Evolutionary conservation across 2,797 vertebrate genomes (phyloP).

Genomic region (Microctenopoma steveboyesi): DNA sequence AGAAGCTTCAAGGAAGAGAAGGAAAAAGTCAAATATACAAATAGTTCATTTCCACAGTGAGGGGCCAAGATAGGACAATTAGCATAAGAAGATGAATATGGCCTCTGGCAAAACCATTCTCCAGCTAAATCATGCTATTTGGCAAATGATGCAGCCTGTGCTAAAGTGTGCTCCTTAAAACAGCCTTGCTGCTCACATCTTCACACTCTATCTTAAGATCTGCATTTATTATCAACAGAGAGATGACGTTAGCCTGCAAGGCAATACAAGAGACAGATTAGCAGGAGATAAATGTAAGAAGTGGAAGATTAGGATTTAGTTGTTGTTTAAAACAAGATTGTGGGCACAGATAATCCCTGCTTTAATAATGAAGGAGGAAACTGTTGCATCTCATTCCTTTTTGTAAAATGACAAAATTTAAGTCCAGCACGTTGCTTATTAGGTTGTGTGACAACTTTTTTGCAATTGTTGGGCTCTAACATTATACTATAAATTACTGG

Average conservation of each 20-base stretch:
- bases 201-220: conserved; percentile 40
- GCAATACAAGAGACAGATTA: conserved; percentile 41
- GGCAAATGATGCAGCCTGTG: conserved; percentile 47
- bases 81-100: conserved; percentile 38
- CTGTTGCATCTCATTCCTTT: conserved; percentile 17
- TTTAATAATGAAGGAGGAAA: conserved; percentile 19
- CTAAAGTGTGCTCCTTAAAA: conserved; percentile 20
- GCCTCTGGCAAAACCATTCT: conserved; percentile 39
- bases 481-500: no score
- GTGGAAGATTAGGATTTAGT: conserved; percentile 26
- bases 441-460: no score
- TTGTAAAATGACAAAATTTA: no score
- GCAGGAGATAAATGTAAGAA: conserved; percentile 12
- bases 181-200: conserved; percentile 28
- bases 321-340: conserved; percentile 26
- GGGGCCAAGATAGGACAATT: conserved; percentile 32
- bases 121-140: conserved; percentile 47
- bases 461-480: no score
- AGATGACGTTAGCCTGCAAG: conserved; percentile 46
- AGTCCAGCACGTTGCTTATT: no score
- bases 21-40: not conserved
- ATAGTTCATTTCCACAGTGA: conserved; percentile 36
- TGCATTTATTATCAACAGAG: conserved; percentile 45
- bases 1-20: not conserved
- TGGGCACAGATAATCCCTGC: conserved; percentile 22